phyloP scores from a whole-genome alignment of 2,797 vertebrate species.

The Lutjanus argentimaculatus region DNA sequence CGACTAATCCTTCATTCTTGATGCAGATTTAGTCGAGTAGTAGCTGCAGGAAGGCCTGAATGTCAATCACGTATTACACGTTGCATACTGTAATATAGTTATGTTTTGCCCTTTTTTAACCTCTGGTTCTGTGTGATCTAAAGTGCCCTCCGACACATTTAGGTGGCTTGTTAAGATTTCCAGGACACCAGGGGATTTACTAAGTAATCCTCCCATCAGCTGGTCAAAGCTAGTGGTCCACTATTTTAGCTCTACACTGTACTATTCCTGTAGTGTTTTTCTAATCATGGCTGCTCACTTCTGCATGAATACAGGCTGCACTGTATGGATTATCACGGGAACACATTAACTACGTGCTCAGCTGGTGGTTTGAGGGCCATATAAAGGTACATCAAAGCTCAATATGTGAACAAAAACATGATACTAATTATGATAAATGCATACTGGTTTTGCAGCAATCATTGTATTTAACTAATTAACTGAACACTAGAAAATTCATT shows the following conservation, averaged over 20 bases:
- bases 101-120: too few species aligned
- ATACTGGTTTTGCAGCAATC: background rate
- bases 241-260: slow-evolving; percentile 44
- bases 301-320: background rate
- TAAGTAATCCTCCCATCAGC: slow-evolving; percentile 71
- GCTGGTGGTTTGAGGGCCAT: too few species aligned
- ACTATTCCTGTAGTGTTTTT: slow-evolving; percentile 30
- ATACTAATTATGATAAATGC: too few species aligned
- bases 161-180: slow-evolving; percentile 68
- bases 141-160: slow-evolving; percentile 49
- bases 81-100: background rate
- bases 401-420: background rate
- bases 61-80: accelerated
- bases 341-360: background rate
- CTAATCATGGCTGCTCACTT: background rate
- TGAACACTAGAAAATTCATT: background rate
- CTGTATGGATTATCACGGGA: background rate
- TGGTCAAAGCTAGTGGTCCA: slow-evolving; percentile 39
- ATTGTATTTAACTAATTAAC: background rate
- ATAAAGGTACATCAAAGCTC: background rate
- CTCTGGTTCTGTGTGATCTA: background rate
- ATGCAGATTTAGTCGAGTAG: background rate
- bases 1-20: slow-evolving; percentile 28
- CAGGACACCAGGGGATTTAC: slow-evolving; percentile 71
- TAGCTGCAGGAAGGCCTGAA: background rate